Evolutionary conservation across 2,888 invertebrate species (phyloP), one percentile per base, ranked within the genome.

Genomic region (Glaucopsyche alexis): DNA sequence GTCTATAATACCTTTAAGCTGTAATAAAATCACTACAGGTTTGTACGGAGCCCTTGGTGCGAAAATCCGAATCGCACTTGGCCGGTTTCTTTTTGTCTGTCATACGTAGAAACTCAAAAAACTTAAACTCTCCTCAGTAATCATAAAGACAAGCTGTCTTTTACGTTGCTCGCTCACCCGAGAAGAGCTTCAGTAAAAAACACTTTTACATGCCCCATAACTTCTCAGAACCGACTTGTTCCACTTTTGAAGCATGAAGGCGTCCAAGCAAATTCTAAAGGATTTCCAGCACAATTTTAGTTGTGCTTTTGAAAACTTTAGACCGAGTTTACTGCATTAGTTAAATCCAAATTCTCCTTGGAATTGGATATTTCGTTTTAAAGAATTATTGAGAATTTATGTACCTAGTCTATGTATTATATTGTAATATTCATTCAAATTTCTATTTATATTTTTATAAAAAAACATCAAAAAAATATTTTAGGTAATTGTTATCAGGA

Each of bases 141-240:
- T 19, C 1, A 0, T 2, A 11, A 19, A 55, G 11, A 55, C 19
- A 11, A 29, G 29, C n/a, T 16, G 19, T 11, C 19, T 29, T 19
- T 55, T 19, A 55, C 16, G 11, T 55, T 55, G 11, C 19, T 55
- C 55, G 19, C 55, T 19, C 55, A 55, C 19, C 19, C 55, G 11
- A 9, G 9, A 55, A 19, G 6, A n/a, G 47, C 47, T 47, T 2
- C 4, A 9, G 55, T 55, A 55, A 55, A 55, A 55, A 55, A 55
- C 19, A 55, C 55, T 55, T 29, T 55, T 55, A 55, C 52, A 52
- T 19, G 55, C 55, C 55, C 55, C 55, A 55, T 55, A 55, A 55
- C 19, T 29, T 19, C 16, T 8, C 19, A 55, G 11, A 19, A 19
- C 19, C 55, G 19, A 19, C 19, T 55, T 55, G 55, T 55, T 55